Evolutionary conservation across 37 sponge, comb jelly and placozoan genomes (phyloP).

Genomic region (Ianthella basta): DNA sequence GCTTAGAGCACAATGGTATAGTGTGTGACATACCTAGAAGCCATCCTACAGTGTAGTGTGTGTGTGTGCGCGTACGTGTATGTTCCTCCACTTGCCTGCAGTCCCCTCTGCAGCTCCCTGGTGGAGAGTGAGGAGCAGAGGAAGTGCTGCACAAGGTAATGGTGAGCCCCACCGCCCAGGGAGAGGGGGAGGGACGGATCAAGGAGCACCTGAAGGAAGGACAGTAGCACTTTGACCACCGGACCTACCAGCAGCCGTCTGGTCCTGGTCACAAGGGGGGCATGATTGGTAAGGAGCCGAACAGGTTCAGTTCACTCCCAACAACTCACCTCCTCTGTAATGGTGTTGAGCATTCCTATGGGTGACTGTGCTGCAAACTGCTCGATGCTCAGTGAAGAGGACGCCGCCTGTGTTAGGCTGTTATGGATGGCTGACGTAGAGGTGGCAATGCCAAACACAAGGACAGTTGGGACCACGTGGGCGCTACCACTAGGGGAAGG

Average conservation of each 20-base stretch:
- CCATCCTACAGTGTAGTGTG: background rate
- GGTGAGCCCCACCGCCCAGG: constrained; percentile 38
- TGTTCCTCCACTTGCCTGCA: constrained; percentile 45
- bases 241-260: no score
- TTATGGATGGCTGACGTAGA: constrained; percentile 54
- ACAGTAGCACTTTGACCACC: no score
- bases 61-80: background rate
- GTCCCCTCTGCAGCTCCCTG: constrained; percentile 26
- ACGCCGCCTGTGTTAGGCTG: constrained; percentile 43
- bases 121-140: constrained; percentile 59
- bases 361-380: constrained; percentile 57
- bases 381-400: constrained; percentile 57
- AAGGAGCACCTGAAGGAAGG: constrained; percentile 46
- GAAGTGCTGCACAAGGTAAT: constrained; percentile 67
- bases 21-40: background rate
- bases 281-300: no score
- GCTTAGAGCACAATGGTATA: background rate
- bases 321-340: constrained; percentile 45
- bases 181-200: constrained; percentile 39
- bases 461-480: constrained; percentile 58
- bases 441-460: constrained; percentile 69
- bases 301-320: no score
- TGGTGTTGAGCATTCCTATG: constrained; percentile 33
- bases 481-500: background rate
- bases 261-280: no score